Evolutionary conservation across 2,888 invertebrate species (phyloP), one percentile per base, ranked within the genome.

Genomic region (Patella pellucida): DNA sequence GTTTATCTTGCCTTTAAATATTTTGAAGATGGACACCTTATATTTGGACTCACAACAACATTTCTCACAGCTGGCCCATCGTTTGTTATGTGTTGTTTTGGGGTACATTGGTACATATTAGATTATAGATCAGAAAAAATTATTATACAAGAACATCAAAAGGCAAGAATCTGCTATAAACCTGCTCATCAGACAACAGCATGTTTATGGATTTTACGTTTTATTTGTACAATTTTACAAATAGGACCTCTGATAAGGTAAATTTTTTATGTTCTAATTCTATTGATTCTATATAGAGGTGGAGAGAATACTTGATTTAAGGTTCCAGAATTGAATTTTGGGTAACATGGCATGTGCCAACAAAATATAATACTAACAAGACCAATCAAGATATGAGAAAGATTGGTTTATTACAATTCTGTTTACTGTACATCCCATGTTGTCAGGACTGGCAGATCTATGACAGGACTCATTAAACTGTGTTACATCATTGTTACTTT

Each of bases 231-330:
- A 4, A 70, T 86, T n/a, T 79, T 85, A 3, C 84, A 85, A 76
- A 76, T 85, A 79, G 87, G 87, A 69, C 87, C 87, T 72, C 84
- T 86, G 67, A 83, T 87, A 27, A 85, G 88, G 88, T 87, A 83
- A 78, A 72, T n/a, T n/a, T n/a, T n/a, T n/a, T n/a, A n/a, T n/a
- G n/a, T n/a, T n/a, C n/a, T n/a, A n/a, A n/a, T n/a, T n/a, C 4
- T 27, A 16, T 27, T 5, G 31, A 62, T 51, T 16, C 23, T 71
- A 1, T 51, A 41, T 15, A 51, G 50, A 68, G 51, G 11, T 27
- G n/a, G n/a, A 15, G n/a, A 50, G 31, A 15, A 50, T 41, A 27
- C 5, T 50, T 52, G 16, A 41, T 41, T 41, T 7, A 41, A 41
- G 7, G 9, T 41, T 41, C 41, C 41, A 41, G 41, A 41, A 41